Percentiles rank a stretch among this genome's conserved stretches.
Evolutionary conservation across 2,888 invertebrate species (phyloP).

Genomic region (Deroplatys truncata): DNA sequence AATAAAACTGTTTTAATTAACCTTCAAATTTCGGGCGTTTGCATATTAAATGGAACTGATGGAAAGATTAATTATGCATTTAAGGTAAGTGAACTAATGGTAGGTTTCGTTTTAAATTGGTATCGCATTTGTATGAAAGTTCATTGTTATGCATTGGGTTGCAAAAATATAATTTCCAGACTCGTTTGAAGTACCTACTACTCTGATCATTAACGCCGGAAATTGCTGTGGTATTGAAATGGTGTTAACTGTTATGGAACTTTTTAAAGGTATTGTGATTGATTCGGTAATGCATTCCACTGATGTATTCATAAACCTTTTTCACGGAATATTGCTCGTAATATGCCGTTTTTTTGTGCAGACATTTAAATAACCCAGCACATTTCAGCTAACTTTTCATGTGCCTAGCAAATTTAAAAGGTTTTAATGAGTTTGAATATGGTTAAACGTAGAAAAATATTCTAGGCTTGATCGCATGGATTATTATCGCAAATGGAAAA

Average conservation of each 20-base stretch:
- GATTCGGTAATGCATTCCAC: background rate
- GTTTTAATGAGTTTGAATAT: too few species aligned
- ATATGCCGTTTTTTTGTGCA: background rate
- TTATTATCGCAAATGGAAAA: too few species aligned
- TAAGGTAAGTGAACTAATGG: background rate
- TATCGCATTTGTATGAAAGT: background rate
- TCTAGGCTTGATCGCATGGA: too few species aligned
- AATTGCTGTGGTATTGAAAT: background rate
- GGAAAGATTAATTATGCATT: background rate
- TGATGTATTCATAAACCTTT: background rate
- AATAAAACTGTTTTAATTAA: background rate
- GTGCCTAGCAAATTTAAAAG: background rate
- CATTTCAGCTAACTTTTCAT: background rate
- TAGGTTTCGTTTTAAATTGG: background rate
- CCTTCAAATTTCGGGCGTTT: background rate
- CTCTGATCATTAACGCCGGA: background rate
- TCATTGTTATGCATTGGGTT: background rate
- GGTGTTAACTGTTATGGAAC: background rate
- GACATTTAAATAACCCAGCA: too few species aligned
- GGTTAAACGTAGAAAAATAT: too few species aligned
- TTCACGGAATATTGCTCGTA: background rate
- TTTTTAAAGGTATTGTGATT: background rate
- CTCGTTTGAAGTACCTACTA: background rate
- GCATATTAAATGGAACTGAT: background rate
- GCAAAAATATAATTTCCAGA: background rate